Evolutionary conservation across 2,797 vertebrate species (phyloP).

Genomic region (Salarias fasciatus): DNA sequence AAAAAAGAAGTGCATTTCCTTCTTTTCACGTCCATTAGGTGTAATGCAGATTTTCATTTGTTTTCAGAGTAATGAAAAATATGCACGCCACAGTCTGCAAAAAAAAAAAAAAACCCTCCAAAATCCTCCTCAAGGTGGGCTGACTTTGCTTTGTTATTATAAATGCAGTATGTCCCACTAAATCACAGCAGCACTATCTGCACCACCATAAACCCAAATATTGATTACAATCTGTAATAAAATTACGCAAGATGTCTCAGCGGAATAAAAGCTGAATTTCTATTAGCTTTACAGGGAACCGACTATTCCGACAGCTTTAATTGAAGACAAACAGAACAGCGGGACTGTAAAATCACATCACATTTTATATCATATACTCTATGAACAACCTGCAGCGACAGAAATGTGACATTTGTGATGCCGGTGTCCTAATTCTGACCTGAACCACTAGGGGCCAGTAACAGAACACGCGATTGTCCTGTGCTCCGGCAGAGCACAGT

Average conservation of each 20-base stretch:
- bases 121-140: conserved; percentile 1
- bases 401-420: background rate
- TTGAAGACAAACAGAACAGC: background rate
- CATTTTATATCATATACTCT: background rate
- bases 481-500: conserved; percentile 4
- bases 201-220: conserved; percentile 9
- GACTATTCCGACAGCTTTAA: background rate
- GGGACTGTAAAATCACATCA: background rate
- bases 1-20: conserved; percentile 13
- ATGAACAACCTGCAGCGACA: background rate
- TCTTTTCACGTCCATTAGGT: conserved; percentile 33
- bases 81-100: conserved; percentile 1
- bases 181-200: conserved; percentile 16
- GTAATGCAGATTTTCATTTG: conserved; percentile 39
- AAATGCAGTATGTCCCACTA: conserved; percentile 8
- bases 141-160: conserved; percentile 12
- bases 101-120: conserved; percentile 8
- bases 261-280: conserved; percentile 10
- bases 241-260: conserved; percentile 8
- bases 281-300: background rate
- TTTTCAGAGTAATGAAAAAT: conserved; percentile 47
- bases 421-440: conserved; percentile 26
- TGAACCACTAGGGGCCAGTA: conserved; percentile 77
- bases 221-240: conserved; percentile 1
- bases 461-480: conserved; percentile 52